A percentile compares a stretch with the other conserved stretches of the same genome.
phyloP scores from a whole-genome alignment of 2,113 vertebrate species.

The Myrmecophaga tridactyla region DNA sequence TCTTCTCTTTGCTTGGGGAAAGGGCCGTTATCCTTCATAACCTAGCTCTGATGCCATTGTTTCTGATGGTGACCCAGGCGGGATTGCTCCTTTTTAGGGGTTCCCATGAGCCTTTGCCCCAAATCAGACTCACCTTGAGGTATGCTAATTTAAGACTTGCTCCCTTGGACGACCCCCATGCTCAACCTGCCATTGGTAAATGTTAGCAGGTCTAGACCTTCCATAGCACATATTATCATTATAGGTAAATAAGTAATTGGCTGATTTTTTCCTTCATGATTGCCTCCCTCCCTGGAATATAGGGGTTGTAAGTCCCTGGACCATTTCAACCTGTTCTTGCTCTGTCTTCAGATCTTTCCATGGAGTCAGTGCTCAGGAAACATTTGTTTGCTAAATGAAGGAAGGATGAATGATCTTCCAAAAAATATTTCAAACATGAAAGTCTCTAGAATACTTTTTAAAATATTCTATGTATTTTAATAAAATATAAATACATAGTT shows the following conservation, averaged over 20 bases:
- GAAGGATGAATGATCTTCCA: neutral
- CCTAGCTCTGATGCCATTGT: neutral
- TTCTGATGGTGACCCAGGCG: neutral
- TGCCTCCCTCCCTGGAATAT: neutral
- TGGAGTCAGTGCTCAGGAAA: neutral
- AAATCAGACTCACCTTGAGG: neutral
- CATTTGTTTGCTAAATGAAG: neutral
- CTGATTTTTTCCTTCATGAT: neutral
- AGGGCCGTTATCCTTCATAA: neutral
- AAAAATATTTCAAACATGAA: neutral
- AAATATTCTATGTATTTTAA: neutral
- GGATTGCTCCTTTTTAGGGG: neutral
- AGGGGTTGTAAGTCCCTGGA: neutral
- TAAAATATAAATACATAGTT: neutral
- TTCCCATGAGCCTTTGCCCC: neutral
- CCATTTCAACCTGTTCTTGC: neutral
- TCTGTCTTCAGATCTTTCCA: neutral
- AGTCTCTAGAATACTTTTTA: neutral
- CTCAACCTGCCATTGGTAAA: neutral
- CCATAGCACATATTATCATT: neutral
- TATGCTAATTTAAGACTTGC: neutral
- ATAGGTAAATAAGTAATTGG: neutral
- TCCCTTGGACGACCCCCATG: neutral
- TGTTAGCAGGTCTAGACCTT: neutral
- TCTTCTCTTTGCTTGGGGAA: neutral